These are phyloP conservation scores for Protomyctophum bolini DNA, from an alignment of 2,113 vertebrate species.

Conservation along the genomic window DNA sequence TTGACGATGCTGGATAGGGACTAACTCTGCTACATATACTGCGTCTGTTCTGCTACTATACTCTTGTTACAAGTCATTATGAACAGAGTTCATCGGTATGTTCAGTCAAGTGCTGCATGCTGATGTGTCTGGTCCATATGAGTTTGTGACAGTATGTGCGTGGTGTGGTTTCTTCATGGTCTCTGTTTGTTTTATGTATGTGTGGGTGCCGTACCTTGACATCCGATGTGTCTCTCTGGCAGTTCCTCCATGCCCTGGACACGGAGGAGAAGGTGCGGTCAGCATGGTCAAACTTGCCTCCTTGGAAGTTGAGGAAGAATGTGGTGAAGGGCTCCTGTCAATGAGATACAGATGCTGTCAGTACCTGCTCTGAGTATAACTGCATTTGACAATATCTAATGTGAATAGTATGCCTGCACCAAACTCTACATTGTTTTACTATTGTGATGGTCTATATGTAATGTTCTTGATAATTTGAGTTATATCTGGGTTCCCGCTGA, in stretches of 20 bases:
- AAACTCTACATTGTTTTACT: slow-evolving; percentile 4
- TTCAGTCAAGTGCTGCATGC: not conserved
- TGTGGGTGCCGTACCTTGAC: slow-evolving; percentile 86
- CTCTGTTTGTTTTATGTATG: not conserved
- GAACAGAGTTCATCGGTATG: not conserved
- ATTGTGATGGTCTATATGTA: not conserved
- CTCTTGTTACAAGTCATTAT: slow-evolving; percentile 12
- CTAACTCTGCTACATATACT: slow-evolving; percentile 41
- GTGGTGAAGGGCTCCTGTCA: slow-evolving; percentile 96
- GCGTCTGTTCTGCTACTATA: slow-evolving; percentile 32
- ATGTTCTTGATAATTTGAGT: not conserved
- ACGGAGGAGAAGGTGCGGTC: slow-evolving; percentile 96
- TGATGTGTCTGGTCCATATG: not conserved
- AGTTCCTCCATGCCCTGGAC: slow-evolving; percentile 95
- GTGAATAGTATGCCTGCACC: not conserved
- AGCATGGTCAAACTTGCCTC: slow-evolving; percentile 97
- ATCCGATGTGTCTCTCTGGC: slow-evolving; percentile 97
- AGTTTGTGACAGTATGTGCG: not conserved
- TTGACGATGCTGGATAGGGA: slow-evolving; percentile 31
- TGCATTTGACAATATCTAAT: not conserved
- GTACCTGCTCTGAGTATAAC: not conserved
- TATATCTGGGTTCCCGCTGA: not conserved
- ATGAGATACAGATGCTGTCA: not conserved
- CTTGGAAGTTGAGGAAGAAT: slow-evolving; percentile 97
- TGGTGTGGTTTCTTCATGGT: too few relatives aligned